Evolutionary conservation across 2,797 vertebrate species (phyloP), one percentile per base, ranked within the genome.

Genomic region (Halcyon smyrnensis): DNA sequence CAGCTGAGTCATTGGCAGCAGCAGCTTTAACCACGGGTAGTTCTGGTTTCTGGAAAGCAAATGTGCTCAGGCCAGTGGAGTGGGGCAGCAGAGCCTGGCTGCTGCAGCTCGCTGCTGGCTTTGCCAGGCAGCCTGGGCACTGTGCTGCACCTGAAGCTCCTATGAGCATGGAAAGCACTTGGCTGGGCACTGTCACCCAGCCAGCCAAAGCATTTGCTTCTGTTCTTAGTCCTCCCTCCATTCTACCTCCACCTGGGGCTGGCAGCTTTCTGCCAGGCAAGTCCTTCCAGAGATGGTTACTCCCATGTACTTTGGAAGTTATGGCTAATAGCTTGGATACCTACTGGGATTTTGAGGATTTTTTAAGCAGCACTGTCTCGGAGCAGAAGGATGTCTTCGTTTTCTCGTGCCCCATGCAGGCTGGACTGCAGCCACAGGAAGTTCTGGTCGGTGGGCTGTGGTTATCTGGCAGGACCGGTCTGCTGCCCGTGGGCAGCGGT

Each of bases 321-420:
- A 13, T 2, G 37, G 56, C n/a, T 17, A 6, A 12, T 1, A 5
- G 4, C 28, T 54, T 15, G 28, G 91, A 18, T 96, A 98, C 98
- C 11, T 97, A 98, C 98, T 98, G 98, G 68, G 97, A 95, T 69
- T 92, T 98, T 54, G 97, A 88, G 51, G 96, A 27, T 36, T 97
- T 98, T 89, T 96, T 98, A 28, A 97, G 75, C 27, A 98, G 97
- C 7, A 63, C 94, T 0, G 97, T 87, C 86, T 98, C 98, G 0
- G 98, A 97, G 94, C 97, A 98, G 94, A 95, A 97, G 67, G 97
- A 81, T 0, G 95, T 48, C 83, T 98, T 98, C 1, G 75, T 97
- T 82, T 97, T 98, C 91, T 97, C 97, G 0, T 97, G 97, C 2
- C 95, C 84, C 67, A 93, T 46, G 12, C 97, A 97, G 94, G 97